Conservation (phyloP, 2,797 vertebrate species). For the Phataginus tricuspis region DNA sequence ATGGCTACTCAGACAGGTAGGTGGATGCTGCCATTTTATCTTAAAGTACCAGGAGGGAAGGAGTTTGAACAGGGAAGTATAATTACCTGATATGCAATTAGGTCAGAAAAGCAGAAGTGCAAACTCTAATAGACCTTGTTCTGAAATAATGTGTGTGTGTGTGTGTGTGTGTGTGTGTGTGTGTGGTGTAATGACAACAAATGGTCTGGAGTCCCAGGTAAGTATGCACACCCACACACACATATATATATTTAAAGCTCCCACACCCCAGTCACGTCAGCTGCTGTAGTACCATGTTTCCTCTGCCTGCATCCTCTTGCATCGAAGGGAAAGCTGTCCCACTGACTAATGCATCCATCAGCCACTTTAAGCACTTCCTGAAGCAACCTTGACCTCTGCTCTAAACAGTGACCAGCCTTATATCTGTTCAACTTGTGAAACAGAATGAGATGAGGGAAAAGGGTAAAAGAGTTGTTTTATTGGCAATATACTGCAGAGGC, state of each 20-base stretch:
- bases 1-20: fast-evolving
- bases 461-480: neutral
- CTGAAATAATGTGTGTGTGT: neutral
- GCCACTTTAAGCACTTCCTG: neutral
- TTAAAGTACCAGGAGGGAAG: neutral
- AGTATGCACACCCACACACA: neutral
- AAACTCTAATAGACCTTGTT: neutral
- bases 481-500: neutral
- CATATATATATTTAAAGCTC: neutral
- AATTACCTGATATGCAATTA: neutral
- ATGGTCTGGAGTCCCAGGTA: neutral
- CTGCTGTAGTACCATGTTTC: neutral
- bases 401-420: neutral
- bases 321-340: neutral
- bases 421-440: neutral
- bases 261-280: neutral
- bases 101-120: neutral
- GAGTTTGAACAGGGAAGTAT: fast-evolving
- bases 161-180: neutral
- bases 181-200: neutral
- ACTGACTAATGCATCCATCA: neutral
- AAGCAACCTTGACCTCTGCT: neutral
- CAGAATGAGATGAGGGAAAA: neutral
- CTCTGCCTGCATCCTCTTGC: neutral
- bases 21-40: no score